Evolutionary conservation across 2,797 vertebrate species (phyloP).

Genomic region (Mormyrops boulengeri): DNA sequence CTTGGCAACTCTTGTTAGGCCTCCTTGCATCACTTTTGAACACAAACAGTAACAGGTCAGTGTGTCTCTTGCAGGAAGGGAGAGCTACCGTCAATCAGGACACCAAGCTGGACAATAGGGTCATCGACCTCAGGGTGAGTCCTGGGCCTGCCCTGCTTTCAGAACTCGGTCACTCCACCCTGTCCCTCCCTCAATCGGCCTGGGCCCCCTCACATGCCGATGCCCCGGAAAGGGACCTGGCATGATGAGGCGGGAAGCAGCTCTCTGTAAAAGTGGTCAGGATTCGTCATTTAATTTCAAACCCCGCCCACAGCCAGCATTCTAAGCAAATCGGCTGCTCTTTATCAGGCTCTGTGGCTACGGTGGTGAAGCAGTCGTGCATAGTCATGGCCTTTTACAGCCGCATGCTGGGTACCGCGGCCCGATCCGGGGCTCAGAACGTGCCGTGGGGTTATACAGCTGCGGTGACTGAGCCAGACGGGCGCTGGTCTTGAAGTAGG

Average conservation of each 20-base stretch:
- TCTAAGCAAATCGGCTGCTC: not conserved
- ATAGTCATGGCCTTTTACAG: not conserved
- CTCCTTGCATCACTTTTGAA: not conserved
- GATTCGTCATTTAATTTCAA: not conserved
- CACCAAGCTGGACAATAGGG: slow-evolving; percentile 75
- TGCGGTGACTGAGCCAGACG: slow-evolving; percentile 97
- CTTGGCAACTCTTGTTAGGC: not conserved
- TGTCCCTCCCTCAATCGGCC: not conserved
- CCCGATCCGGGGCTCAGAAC: not conserved
- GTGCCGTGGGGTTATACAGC: slow-evolving; percentile 70
- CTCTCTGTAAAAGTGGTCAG: not conserved
- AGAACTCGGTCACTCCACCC: not conserved
- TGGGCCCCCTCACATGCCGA: not conserved
- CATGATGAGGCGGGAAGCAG: not conserved
- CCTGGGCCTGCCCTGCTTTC: not conserved
- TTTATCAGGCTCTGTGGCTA: not conserved
- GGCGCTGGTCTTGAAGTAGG: slow-evolving; percentile 97
- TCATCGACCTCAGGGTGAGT: slow-evolving; percentile 73
- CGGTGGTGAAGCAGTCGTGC: not conserved
- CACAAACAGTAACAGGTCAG: not conserved
- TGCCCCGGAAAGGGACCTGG: not conserved
- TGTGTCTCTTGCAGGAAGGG: slow-evolving; percentile 59
- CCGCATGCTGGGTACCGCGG: not conserved
- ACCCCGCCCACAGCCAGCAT: not conserved
- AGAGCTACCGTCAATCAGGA: slow-evolving; percentile 77